Evolutionary conservation across 1,140 invertebrate species (phyloP), one percentile per base, ranked within the genome.

Genomic region (Aphis craccivora): DNA sequence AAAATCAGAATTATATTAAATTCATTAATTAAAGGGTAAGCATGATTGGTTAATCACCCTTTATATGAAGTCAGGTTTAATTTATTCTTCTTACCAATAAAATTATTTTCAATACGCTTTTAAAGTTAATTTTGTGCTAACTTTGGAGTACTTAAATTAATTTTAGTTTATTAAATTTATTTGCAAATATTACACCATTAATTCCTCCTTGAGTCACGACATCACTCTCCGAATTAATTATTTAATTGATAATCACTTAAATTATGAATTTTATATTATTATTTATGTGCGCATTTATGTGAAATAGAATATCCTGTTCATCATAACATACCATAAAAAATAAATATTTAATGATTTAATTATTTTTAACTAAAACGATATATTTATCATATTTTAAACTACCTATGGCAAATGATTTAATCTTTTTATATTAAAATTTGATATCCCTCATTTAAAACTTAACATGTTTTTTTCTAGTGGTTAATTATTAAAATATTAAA

Each of bases 171-270:
- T 30, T 76, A 35, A 18, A 76, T 76, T n/a, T 35, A n/a, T 76
- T 76, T 76, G n/a, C 4, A 76, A 76, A 76, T 76, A 76, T 76
- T 18, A 76, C 30, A 76, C 30, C 14, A 35, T 76, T 20, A 67
- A 76, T 76, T 76, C 60, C n/a, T 76, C n/a, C 60, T 76, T 76
- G 60, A 76, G 30, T 76, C 60, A 76, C 60, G 60, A 76, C 60
- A 35, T 76, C 30, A 35, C 60, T 76, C 30, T 76, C 30, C 18
- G n/a, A 76, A 76, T 76, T 76, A 76, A 76, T 76, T 76, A 76
- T 76, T 76, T 76, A 76, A 76, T 76, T 76, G 60, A 18, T 76
- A 67, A 67, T 67, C 30, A 67, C 60, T 67, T n/a, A 67, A 67
- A n/a, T 67, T n/a, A 76, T 76, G 3, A n/a, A 76, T 76, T 76